phyloP scores from a whole-genome alignment of 2,888 invertebrate species.

The Congeria kusceri region DNA sequence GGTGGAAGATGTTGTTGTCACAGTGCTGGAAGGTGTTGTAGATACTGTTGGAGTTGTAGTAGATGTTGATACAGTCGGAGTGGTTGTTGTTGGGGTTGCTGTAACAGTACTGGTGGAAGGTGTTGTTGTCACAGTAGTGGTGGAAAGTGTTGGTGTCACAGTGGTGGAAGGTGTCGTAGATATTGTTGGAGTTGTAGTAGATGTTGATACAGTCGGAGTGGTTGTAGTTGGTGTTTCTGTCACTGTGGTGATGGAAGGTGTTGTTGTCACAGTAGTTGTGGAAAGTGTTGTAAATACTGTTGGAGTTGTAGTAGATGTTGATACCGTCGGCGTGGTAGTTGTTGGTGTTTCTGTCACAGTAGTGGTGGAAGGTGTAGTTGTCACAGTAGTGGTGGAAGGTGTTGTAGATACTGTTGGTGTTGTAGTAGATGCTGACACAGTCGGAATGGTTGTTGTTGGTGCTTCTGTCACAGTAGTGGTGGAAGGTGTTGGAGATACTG shows the following conservation, averaged over 20 bases:
- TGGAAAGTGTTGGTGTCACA: background rate
- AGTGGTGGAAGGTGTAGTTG: background rate
- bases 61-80: too few relatives aligned
- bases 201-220: background rate
- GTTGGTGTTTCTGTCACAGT: too few relatives aligned
- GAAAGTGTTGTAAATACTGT: background rate
- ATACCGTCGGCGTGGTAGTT: background rate
- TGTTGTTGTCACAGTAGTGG: background rate
- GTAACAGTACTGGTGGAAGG: background rate
- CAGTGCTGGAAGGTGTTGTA: too few relatives aligned
- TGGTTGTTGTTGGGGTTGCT: background rate
- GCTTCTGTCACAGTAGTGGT: too few relatives aligned
- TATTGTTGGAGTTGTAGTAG: background rate
- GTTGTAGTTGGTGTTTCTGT: background rate
- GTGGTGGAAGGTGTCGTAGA: too few relatives aligned
- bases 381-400: background rate
- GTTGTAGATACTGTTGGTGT: slow-evolving; percentile 1
- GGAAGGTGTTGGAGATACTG: slow-evolving; percentile 5
- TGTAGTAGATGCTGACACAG: background rate
- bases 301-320: too few relatives aligned
- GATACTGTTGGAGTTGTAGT: too few relatives aligned
- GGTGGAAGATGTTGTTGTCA: too few relatives aligned
- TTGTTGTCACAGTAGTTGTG: background rate
- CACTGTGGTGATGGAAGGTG: slow-evolving; percentile 1
- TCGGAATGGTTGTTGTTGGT: background rate